Evolutionary conservation across 1,140 invertebrate species (phyloP), one percentile per base, ranked within the genome.

Genomic region (Mesaphorura yosii): DNA sequence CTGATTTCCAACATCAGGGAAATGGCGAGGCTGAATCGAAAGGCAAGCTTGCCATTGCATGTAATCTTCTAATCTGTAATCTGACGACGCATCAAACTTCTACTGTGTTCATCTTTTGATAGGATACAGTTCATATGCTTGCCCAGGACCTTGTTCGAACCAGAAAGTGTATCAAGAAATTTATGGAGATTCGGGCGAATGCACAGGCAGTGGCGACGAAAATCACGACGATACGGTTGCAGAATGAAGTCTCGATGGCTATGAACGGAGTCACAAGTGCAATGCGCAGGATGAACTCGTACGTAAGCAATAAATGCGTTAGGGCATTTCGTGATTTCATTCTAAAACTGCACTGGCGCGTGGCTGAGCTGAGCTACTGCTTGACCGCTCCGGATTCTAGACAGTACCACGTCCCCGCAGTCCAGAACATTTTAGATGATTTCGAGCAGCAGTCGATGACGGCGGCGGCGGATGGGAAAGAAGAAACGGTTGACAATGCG

Each of bases 401-500:
- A 38, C 85, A 97, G 75, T 69, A 99, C 63, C 98, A 98, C 74
- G 74, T 99, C 66, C 95, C 96, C 22, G 91, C 98, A 76, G 98
- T 99, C 66, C 93, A 98, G 70, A 91, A 88, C 68, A 98, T 99
- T 64, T 80, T 98, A 66, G 84, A 90, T 76, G 94, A 98, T 68
- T 99, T 99, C 77, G 95, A 99, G 71, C 97, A 96, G 66, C 95
- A 99, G 68, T 91, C 90, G 0, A 92, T 97, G 72, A 96, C 98
- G 51, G 98, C 97, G 72, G 96, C 98, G 51, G 98, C 98, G 93
- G 95, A 98, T 68, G 98, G 98, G 92, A 99, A 99, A 68, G 94
- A 98, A 73, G 96, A 99, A 73, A 93, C 98, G 77, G 98, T 99
- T 83, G 94, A 92, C 70, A 96, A 98, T 71, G 91, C 90, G 3